Evolutionary conservation across 92 coral and sea anemone species (phyloP).

Genomic region (Epizoanthus scotinus): DNA sequence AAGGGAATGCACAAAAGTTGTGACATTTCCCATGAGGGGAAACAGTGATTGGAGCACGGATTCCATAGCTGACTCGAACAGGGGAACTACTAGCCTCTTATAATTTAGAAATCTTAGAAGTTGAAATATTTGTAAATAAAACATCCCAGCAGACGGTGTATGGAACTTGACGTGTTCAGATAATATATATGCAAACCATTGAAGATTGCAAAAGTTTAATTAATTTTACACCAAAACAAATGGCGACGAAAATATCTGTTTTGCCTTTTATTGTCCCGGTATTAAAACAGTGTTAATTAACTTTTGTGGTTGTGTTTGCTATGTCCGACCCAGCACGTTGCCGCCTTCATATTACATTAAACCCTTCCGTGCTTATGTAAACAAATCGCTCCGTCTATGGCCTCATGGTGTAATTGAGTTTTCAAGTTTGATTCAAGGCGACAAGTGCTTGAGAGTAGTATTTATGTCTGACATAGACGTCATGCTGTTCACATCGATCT

Average conservation of each 20-base stretch:
- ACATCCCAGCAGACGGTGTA: neutral
- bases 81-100: neutral
- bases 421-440: neutral
- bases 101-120: slow-evolving; percentile 13
- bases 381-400: slow-evolving; percentile 18
- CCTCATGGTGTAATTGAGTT: slow-evolving; percentile 34
- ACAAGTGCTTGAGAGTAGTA: neutral
- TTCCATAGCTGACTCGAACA: neutral
- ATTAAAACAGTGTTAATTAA: slow-evolving; percentile 47
- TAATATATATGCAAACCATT: neutral
- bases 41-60: neutral
- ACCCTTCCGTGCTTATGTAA: slow-evolving; percentile 15
- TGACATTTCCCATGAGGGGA: too few relatives aligned
- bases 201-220: slow-evolving; percentile 20
- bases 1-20: too few relatives aligned
- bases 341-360: slow-evolving; percentile 31
- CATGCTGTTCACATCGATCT: slow-evolving; percentile 22
- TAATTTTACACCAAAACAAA: slow-evolving; percentile 22
- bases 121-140: slow-evolving; percentile 10
- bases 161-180: neutral
- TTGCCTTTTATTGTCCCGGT: slow-evolving; percentile 3
- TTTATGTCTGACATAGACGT: slow-evolving; percentile 15
- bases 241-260: slow-evolving; percentile 22
- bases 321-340: slow-evolving; percentile 16
- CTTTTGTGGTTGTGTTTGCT: slow-evolving; percentile 46